Conservation (phyloP, 2,888 invertebrate genomes). For the Torymus tubicola region DNA sequence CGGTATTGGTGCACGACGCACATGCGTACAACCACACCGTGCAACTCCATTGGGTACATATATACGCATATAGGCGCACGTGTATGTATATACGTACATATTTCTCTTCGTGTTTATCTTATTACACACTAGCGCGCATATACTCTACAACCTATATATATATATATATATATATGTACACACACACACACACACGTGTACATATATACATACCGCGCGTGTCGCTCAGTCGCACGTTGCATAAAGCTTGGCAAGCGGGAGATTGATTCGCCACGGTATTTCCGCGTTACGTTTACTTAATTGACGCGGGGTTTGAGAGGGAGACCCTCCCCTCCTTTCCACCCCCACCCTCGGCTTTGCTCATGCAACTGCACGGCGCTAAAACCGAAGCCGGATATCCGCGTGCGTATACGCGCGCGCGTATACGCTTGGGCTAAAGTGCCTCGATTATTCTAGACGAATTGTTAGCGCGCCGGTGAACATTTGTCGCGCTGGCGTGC, state of each 20-base stretch:
- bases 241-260: conserved; percentile 36
- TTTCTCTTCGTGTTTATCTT: too few species aligned
- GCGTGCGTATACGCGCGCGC: neutral
- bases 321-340: too few species aligned
- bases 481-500: conserved; percentile 7
- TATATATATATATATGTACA: too few species aligned
- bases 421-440: neutral
- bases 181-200: too few species aligned
- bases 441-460: conserved; percentile 42
- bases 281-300: conserved; percentile 47
- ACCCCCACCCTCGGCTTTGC: neutral
- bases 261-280: conserved; percentile 52
- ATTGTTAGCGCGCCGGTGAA: neutral
- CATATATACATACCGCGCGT: too few species aligned
- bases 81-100: too few species aligned
- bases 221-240: neutral
- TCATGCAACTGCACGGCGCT: neutral
- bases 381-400: conserved; percentile 38
- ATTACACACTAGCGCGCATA: neutral
- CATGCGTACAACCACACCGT: too few species aligned
- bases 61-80: too few species aligned
- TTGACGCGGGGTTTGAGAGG: conserved; percentile 1
- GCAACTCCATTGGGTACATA: too few species aligned
- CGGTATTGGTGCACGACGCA: too few species aligned
- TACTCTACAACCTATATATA: too few species aligned